Conservation (phyloP, 1,140 invertebrate species). For the Andricus grossulariae region DNA sequence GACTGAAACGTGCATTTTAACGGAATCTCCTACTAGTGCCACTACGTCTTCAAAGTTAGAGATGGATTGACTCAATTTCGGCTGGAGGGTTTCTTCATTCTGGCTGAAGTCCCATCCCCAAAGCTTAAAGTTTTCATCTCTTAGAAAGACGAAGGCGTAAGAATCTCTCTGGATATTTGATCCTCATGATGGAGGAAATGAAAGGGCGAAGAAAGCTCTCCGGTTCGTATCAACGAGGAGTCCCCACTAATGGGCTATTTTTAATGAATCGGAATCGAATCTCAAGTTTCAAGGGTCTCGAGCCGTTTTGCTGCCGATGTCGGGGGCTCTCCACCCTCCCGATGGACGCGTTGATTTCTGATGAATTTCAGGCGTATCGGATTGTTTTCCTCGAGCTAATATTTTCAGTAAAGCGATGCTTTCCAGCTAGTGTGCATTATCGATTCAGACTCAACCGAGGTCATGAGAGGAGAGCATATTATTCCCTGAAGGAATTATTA, state of each 20-base stretch:
- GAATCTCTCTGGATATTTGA: neutral
- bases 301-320: constrained; percentile 1
- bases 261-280: constrained; percentile 27
- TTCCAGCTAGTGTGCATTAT: constrained; percentile 40
- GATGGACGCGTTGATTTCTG: constrained; percentile 1
- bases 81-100: neutral
- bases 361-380: constrained; percentile 28
- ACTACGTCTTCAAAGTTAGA: neutral
- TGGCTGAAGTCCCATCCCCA: too few species aligned
- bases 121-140: neutral
- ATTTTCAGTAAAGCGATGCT: constrained; percentile 33
- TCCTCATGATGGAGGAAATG: neutral
- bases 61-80: neutral
- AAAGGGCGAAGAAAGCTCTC: neutral
- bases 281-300: constrained; percentile 24
- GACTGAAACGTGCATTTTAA: constrained; percentile 56
- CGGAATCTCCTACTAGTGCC: neutral
- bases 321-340: constrained; percentile 1
- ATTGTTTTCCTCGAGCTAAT: constrained; percentile 32
- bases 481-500: constrained; percentile 36
- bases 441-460: constrained; percentile 41
- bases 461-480: constrained; percentile 38
- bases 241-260: constrained; percentile 3
- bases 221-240: neutral
- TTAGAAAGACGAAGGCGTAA: neutral